Base-by-base conservation (phyloP, 2,113 vertebrate species). In the Takifugu bimaculatus region DNA sequence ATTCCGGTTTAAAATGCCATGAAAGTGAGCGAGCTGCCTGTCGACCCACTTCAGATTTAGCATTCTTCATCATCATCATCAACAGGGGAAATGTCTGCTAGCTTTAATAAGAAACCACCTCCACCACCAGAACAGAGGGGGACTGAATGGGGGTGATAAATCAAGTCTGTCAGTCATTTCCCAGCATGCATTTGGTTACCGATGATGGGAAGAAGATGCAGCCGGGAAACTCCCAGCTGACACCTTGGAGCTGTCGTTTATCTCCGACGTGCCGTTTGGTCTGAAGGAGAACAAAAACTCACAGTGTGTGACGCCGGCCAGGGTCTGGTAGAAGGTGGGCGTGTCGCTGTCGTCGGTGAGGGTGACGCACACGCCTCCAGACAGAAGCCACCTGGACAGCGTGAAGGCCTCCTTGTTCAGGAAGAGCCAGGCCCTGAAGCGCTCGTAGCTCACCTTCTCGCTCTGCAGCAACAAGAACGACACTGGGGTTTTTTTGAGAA, bases 261-360 rank as follows among this genome's bases (percentile, higher is more conserved):
- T 48, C 45, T 15, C 15, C 15, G 45, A 48, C 45, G 2, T 14
- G 13, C 42, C 13, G 42, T 48, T n/a, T 48, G n/a, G 45, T 48
- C n/a, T 48, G 15, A 3, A n/a, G 15, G 15, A 12, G 15, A 14
- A 4, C 6, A 5, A 15, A 60, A 50, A 94, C 97, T 96, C 88
- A 99, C 97, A 87, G 88, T 99, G 97, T 13, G 97, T 99, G 90
- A 99, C 97, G 60, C 97, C 97, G 65, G 97, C 96, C 70, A 99
- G 90, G 52, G 97, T 99, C 79, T 99, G 97, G 86, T 99, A 99
- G 92, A 99, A 99, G 71, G 97, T 99, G 55, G 97, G 97, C 15
- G 97, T 98, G 88, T 99, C 97, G 5, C 96, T 99, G 75, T 99
- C 96, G 63, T 98, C 96, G 0, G 97, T 98, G 69, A 99, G 94